Conservation (phyloP, 2,888 invertebrate genomes). For the Caenorhabditis sp. region DNA sequence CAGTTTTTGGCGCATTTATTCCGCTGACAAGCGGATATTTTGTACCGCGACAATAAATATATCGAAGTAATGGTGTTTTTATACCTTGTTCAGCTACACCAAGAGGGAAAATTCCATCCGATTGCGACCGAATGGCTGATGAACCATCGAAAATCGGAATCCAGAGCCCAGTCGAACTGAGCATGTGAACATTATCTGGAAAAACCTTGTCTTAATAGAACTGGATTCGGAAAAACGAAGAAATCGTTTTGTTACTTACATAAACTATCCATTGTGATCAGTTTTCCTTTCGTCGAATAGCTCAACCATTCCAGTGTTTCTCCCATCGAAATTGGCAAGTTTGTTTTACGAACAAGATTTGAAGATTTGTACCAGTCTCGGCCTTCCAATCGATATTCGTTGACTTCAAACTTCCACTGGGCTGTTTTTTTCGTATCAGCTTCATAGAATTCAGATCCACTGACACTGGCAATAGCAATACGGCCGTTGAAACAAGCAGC, state of each 20-base stretch:
- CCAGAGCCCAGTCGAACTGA: constrained; percentile 55
- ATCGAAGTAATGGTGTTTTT: constrained; percentile 39
- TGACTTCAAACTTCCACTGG: constrained; percentile 34
- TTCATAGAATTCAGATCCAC: constrained; percentile 71
- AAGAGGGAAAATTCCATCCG: constrained; percentile 64
- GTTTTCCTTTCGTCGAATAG: constrained; percentile 56
- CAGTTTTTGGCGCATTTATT: constrained; percentile 48
- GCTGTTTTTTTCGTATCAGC: constrained; percentile 21
- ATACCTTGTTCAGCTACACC: constrained; percentile 37
- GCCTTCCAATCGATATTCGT: constrained; percentile 37
- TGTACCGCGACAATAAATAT: constrained; percentile 58
- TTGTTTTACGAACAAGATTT: constrained; percentile 5
- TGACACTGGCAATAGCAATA: constrained; percentile 78
- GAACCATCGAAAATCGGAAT: constrained; percentile 61
- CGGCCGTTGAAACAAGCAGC: constrained; percentile 77
- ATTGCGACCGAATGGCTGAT: constrained; percentile 36
- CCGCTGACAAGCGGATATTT: constrained; percentile 42
- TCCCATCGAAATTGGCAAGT: constrained; percentile 37
- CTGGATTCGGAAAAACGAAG: no score
- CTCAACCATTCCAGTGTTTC: constrained; percentile 51
- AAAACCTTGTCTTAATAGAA: constrained; percentile 7
- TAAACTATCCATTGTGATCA: constrained; percentile 57
- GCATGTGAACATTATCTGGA: constrained; percentile 40
- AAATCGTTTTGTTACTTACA: no score
- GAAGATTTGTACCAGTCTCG: constrained; percentile 26